phyloP scores from a whole-genome alignment of 2,113 vertebrate species.

The Malaclemys terrapin region DNA sequence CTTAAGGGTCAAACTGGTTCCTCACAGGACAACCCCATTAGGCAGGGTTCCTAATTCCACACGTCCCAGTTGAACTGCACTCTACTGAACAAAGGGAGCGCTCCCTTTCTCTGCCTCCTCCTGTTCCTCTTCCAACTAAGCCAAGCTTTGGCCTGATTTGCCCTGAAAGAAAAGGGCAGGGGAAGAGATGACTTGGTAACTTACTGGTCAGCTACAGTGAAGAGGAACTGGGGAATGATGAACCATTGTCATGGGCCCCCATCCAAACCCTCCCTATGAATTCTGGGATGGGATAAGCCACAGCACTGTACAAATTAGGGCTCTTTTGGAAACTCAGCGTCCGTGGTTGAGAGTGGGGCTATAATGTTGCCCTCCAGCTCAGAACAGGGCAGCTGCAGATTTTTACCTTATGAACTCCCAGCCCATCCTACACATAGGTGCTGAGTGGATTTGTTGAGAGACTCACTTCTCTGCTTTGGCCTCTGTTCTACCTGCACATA shows the following conservation, averaged over 20 bases:
- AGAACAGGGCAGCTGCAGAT: neutral
- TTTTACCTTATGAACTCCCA: neutral
- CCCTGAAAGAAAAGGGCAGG: neutral
- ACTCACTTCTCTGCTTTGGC: neutral
- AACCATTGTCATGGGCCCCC: neutral
- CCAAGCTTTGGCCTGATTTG: neutral
- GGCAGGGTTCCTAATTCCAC: neutral
- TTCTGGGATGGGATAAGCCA: neutral
- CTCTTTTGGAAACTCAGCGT: neutral
- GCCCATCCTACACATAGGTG: neutral
- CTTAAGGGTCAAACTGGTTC: neutral
- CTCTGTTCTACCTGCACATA: neutral
- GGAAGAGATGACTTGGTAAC: neutral
- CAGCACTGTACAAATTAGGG: neutral
- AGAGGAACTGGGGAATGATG: neutral
- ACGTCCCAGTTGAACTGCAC: neutral
- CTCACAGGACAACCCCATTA: neutral
- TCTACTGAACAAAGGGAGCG: neutral
- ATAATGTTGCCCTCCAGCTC: neutral
- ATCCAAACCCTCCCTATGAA: neutral
- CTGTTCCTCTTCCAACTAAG: neutral
- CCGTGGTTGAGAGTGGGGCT: neutral
- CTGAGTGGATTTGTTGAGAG: neutral
- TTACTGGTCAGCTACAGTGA: neutral
- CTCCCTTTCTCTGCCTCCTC: neutral